These are phyloP conservation scores for Sebastes minor DNA, from an alignment of 2,797 vertebrate genomes.

Conservation along the genomic window DNA sequence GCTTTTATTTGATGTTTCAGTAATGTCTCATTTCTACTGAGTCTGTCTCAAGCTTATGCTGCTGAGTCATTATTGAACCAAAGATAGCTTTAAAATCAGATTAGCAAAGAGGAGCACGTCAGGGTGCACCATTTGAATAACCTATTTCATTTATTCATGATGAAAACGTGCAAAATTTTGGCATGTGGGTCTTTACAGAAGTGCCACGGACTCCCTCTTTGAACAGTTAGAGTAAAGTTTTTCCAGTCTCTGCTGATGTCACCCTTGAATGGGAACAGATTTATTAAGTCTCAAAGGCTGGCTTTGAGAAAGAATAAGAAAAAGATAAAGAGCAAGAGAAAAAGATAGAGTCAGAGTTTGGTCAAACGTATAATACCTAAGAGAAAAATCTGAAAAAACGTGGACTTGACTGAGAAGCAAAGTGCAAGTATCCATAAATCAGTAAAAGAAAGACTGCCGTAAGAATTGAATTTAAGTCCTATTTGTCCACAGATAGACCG, in stretches of 20 bases:
- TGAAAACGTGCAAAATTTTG: slow-evolving; percentile 16
- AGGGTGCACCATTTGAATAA: slow-evolving; percentile 11
- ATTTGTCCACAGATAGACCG: not conserved
- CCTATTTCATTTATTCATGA: slow-evolving; percentile 32
- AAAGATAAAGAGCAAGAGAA: slow-evolving; percentile 15
- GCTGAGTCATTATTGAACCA: slow-evolving; percentile 49
- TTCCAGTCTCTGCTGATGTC: slow-evolving; percentile 2
- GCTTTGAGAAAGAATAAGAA: slow-evolving; percentile 4
- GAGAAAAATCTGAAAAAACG: not conserved
- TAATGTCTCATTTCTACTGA: slow-evolving; percentile 37
- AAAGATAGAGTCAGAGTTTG: slow-evolving; percentile 6
- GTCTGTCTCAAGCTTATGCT: slow-evolving; percentile 28
- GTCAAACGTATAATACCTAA: not conserved
- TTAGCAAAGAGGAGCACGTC: slow-evolving; percentile 24
- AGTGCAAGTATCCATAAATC: slow-evolving; percentile 21
- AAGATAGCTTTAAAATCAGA: slow-evolving; percentile 53
- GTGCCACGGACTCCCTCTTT: slow-evolving; percentile 4
- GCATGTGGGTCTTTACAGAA: not conserved
- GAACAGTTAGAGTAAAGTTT: not conserved
- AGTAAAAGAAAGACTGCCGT: not conserved
- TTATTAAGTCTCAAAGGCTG: slow-evolving; percentile 12
- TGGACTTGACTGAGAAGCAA: not conserved
- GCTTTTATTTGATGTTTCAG: slow-evolving; percentile 49
- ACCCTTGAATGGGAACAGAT: slow-evolving; percentile 21
- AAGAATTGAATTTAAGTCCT: not conserved